A percentile compares a stretch with the other conserved stretches of the same genome.
phyloP scores from a whole-genome alignment of 53 echinoderm and acorn worm genomes.

The Holothuria scabra region DNA sequence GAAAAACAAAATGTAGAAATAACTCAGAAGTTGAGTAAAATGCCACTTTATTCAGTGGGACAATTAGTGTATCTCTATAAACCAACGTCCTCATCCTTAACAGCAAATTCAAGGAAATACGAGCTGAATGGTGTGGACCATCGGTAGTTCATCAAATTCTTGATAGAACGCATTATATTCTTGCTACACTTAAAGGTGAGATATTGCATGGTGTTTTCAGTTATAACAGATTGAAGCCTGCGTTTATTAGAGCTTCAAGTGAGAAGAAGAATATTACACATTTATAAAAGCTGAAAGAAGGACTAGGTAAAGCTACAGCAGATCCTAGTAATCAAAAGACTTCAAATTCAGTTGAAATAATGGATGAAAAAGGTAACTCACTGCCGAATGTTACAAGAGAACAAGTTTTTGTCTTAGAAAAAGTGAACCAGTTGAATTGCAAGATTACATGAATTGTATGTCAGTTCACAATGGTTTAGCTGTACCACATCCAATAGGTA shows the following conservation, averaged over 20 bases:
- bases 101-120: not conserved
- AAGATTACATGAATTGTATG: not conserved
- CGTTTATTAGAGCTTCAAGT: not conserved
- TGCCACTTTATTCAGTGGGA: not conserved
- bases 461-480: not conserved
- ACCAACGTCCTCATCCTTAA: not conserved
- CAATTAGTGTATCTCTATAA: slow-evolving; percentile 15
- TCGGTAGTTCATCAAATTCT: not conserved
- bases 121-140: slow-evolving; percentile 15
- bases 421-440: not conserved
- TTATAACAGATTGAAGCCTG: slow-evolving; percentile 1
- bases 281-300: not conserved
- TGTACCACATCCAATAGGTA: not conserved
- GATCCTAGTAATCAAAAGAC: not conserved
- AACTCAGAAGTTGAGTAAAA: too few species aligned
- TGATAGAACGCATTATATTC: not conserved
- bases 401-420: not conserved
- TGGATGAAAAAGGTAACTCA: not conserved
- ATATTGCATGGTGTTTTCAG: slow-evolving; percentile 1
- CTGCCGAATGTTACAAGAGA: not conserved
- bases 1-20: too few species aligned
- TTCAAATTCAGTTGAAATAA: not conserved
- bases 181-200: slow-evolving; percentile 3
- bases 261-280: not conserved
- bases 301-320: not conserved